phyloP scores from a whole-genome alignment of 2,113 vertebrate genomes.

The Plectropomus leopardus region DNA sequence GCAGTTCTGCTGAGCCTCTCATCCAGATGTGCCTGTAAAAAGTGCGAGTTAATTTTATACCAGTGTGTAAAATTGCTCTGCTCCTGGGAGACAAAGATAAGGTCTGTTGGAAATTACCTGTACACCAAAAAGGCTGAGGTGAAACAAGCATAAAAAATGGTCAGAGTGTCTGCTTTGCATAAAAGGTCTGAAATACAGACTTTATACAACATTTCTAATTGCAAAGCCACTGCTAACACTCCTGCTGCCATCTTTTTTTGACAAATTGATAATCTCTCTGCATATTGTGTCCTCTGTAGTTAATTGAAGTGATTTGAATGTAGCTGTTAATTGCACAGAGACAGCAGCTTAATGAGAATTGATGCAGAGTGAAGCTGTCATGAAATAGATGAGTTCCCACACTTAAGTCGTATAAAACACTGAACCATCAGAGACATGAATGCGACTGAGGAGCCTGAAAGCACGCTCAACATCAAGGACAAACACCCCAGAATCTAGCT shows the following conservation, averaged over 20 bases:
- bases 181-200: background rate
- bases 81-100: background rate
- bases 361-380: constrained; percentile 32
- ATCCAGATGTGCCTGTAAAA: constrained; percentile 30
- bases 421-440: background rate
- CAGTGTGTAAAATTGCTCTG: background rate
- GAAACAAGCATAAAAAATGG: background rate
- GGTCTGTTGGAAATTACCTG: background rate
- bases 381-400: constrained; percentile 17
- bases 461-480: constrained; percentile 23
- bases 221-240: background rate
- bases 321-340: constrained; percentile 21
- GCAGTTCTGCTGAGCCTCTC: background rate
- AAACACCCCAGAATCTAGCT: background rate
- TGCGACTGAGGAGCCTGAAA: background rate
- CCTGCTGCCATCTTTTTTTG: constrained; percentile 6
- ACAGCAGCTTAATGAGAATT: constrained; percentile 31
- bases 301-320: constrained; percentile 4
- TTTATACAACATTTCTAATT: background rate
- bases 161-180: background rate
- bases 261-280: constrained; percentile 11
- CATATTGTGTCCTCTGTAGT: background rate
- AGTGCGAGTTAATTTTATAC: background rate
- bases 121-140: background rate
- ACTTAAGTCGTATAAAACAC: constrained; percentile 6